These are phyloP conservation scores for Tragopan temminckii DNA, from an alignment of 2,797 vertebrate species.

Conservation along the genomic window DNA sequence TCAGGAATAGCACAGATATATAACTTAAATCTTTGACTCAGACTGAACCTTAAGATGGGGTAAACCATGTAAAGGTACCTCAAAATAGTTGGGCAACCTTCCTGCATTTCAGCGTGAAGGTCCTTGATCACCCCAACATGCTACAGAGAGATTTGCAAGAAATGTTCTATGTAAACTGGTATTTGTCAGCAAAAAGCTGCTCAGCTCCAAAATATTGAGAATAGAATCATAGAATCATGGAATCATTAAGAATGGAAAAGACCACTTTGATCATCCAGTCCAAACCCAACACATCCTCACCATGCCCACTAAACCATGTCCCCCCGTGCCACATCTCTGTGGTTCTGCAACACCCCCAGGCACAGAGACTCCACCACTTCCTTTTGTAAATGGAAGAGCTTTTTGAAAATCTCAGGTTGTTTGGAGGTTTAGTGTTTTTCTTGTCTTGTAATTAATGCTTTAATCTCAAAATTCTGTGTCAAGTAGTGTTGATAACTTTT, in stretches of 20 bases:
- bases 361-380: no score
- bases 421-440: not conserved
- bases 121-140: not conserved
- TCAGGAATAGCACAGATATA: not conserved
- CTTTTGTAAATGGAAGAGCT: not conserved
- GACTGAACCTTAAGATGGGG: not conserved
- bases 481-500: not conserved
- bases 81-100: not conserved
- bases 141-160: not conserved
- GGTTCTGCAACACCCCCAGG: no score
- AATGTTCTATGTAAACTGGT: not conserved
- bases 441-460: not conserved
- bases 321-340: no score
- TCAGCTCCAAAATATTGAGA: not conserved
- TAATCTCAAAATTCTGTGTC: not conserved
- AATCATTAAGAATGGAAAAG: no score
- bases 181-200: not conserved
- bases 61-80: not conserved
- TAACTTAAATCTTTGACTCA: not conserved
- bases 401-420: not conserved
- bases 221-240: not conserved
- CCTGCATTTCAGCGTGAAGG: not conserved
- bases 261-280: no score
- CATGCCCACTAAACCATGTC: no score
- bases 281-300: no score